phyloP scores from a whole-genome alignment of 2,113 vertebrate species.

The Alligator mississippiensis region DNA sequence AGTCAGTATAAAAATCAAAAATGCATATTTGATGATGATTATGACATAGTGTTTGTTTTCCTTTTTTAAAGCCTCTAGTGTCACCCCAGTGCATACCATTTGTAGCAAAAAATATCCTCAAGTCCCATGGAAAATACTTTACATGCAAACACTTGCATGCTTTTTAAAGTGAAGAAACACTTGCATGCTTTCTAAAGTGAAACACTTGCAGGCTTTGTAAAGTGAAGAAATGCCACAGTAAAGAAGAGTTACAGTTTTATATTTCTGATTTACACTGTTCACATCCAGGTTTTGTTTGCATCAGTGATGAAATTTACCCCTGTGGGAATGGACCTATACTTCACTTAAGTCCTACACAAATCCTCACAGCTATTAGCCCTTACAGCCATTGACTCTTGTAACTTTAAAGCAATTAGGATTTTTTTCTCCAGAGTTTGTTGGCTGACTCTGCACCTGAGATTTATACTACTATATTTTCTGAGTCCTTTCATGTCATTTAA shows the following conservation, averaged over 20 bases:
- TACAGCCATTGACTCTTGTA: not conserved
- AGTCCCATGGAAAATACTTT: not conserved
- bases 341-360: fast-evolving
- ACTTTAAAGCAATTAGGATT: not conserved
- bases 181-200: not conserved
- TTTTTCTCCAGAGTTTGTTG: not conserved
- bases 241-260: not conserved
- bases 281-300: not conserved
- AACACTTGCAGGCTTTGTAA: not conserved
- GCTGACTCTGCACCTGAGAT: not conserved
- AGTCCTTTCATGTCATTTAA: not conserved
- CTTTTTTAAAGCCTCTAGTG: not conserved
- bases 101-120: not conserved
- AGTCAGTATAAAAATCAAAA: not conserved
- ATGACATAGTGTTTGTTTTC: not conserved
- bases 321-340: not conserved
- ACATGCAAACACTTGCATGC: not conserved
- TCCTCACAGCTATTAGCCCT: not conserved
- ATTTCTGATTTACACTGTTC: not conserved
- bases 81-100: not conserved
- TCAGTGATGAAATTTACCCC: not conserved
- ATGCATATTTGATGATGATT: not conserved
- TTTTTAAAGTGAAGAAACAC: not conserved
- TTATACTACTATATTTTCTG: not conserved
- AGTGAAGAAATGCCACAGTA: not conserved